These are phyloP conservation scores for Alloplasta piceator DNA, from an alignment of 2,888 invertebrate genomes.

Conservation along the genomic window DNA sequence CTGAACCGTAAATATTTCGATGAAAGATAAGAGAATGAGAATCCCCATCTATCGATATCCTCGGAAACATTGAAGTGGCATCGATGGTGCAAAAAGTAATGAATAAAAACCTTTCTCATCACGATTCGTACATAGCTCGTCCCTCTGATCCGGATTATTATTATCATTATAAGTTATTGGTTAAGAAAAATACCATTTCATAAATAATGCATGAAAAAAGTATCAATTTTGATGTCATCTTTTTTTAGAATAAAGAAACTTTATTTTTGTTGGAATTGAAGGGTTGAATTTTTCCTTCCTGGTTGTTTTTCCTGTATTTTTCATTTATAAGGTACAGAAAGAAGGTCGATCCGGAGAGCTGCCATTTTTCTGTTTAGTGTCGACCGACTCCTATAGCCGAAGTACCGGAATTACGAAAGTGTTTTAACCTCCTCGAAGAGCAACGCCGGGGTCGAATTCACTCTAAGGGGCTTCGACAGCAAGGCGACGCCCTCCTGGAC, in stretches of 20 bases:
- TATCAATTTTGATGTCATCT: too few relatives aligned
- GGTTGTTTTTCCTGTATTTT: background rate
- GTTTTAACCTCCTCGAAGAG: slow-evolving; percentile 56
- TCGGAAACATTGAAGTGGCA: too few relatives aligned
- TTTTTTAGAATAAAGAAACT: background rate
- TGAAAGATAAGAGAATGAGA: too few relatives aligned
- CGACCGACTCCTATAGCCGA: background rate
- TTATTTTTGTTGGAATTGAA: background rate
- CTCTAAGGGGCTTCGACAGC: slow-evolving; percentile 36
- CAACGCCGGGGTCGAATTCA: slow-evolving; percentile 37
- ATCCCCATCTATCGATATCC: too few relatives aligned
- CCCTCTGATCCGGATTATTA: too few relatives aligned
- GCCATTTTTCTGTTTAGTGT: slow-evolving; percentile 19
- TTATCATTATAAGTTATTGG: too few relatives aligned
- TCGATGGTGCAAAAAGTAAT: too few relatives aligned
- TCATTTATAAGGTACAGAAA: background rate
- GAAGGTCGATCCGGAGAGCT: slow-evolving; percentile 1
- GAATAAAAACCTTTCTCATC: too few relatives aligned
- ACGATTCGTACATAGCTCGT: too few relatives aligned
- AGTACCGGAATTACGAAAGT: slow-evolving; percentile 59
- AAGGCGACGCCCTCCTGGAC: slow-evolving; percentile 25
- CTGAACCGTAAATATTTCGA: too few relatives aligned
- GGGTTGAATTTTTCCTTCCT: slow-evolving; percentile 12
- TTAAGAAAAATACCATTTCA: too few relatives aligned
- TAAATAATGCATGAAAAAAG: too few relatives aligned